Conservation (phyloP, 2,888 invertebrate genomes). For the Microctonus aethiopoides region DNA sequence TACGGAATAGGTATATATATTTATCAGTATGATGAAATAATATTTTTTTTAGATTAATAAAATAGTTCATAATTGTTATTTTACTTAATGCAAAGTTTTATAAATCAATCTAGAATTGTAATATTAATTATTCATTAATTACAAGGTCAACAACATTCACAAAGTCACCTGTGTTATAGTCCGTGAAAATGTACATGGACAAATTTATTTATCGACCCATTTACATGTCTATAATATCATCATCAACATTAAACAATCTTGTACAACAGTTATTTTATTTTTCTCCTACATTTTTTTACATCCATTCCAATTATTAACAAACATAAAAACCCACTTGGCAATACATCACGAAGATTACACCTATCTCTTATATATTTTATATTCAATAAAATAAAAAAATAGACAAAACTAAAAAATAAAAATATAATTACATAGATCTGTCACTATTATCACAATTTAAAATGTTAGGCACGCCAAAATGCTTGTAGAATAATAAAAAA, state of each 20-base stretch:
- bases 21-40: not conserved
- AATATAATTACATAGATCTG: not conserved
- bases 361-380: not conserved
- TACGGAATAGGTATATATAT: no score
- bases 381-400: no score
- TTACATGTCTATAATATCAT: not conserved
- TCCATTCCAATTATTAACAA: not conserved
- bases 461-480: not conserved
- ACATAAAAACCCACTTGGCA: not conserved
- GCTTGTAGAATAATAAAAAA: not conserved
- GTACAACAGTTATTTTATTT: not conserved
- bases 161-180: not conserved
- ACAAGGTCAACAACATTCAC: constrained; percentile 58
- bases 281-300: not conserved
- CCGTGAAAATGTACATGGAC: not conserved
- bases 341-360: not conserved
- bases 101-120: not conserved
- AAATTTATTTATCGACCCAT: not conserved
- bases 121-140: constrained; percentile 10
- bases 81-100: not conserved
- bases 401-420: not conserved
- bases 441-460: no score
- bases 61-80: not conserved
- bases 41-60: not conserved
- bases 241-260: not conserved